phyloP scores from a whole-genome alignment of 2,797 vertebrate genomes.

The Phoeniculus purpureus region DNA sequence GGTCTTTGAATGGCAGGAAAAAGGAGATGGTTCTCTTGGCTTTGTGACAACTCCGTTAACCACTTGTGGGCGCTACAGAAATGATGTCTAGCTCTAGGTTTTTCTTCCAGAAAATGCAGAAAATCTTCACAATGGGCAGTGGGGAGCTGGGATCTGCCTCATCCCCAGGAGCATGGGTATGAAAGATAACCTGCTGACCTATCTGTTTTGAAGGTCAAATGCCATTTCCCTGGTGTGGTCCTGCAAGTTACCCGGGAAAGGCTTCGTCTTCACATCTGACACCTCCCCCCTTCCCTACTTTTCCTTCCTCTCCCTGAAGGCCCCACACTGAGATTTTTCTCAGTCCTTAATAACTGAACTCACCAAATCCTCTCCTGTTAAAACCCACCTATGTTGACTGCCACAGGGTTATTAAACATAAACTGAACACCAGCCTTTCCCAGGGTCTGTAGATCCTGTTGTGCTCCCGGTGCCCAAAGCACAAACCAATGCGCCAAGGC shows the following conservation, averaged over 20 bases:
- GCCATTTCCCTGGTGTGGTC: fast-evolving
- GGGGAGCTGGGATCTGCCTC: not conserved
- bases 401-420: not conserved
- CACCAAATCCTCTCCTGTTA: not conserved
- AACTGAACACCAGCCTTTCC: not conserved
- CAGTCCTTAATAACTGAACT: not conserved
- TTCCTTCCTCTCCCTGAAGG: not conserved
- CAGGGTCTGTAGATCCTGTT: not conserved
- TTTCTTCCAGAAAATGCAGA: not conserved
- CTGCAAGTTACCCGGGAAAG: not conserved
- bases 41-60: not conserved
- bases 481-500: not conserved
- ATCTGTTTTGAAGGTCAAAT: not conserved
- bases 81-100: not conserved
- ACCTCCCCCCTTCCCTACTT: not conserved
- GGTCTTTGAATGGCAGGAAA: not conserved
- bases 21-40: not conserved
- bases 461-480: not conserved
- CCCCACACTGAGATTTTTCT: not conserved
- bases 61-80: not conserved
- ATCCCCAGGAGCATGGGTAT: not conserved
- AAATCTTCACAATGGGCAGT: not conserved
- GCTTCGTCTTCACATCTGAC: not conserved
- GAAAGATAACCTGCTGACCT: not conserved
- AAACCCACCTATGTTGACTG: not conserved